phyloP scores from a whole-genome alignment of 2,888 invertebrate genomes.

The Gari tellinella region DNA sequence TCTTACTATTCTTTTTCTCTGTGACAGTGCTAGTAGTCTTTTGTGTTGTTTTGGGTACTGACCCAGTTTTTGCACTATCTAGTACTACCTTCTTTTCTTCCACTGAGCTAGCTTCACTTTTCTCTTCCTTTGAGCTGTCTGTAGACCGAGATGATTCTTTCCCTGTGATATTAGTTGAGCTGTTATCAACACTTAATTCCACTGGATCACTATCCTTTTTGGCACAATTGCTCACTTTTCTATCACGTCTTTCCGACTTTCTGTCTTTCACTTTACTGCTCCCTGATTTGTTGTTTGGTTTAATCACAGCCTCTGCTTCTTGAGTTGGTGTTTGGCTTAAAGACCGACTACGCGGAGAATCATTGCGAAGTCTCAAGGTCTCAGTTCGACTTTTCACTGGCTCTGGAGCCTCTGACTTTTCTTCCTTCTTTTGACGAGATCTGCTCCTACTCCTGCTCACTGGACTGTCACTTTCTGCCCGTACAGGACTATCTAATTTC shows the following conservation, averaged over 20 bases:
- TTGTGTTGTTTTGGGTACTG: constrained; percentile 4
- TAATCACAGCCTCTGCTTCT: constrained; percentile 53
- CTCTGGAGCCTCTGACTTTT: no score
- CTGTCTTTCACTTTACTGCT: constrained; percentile 38
- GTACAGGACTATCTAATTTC: constrained; percentile 12
- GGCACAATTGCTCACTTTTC: constrained; percentile 33
- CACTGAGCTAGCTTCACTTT: constrained; percentile 33
- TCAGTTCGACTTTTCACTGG: no score
- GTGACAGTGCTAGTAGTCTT: constrained; percentile 3
- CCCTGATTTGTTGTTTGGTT: constrained; percentile 44
- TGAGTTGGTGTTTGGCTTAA: constrained; percentile 18
- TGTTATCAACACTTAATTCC: constrained; percentile 13
- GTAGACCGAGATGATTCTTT: constrained; percentile 11
- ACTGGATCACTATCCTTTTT: constrained; percentile 24
- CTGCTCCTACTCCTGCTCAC: constrained; percentile 22
- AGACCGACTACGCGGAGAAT: constrained; percentile 29
- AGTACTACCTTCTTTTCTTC: constrained; percentile 22
- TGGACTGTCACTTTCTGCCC: constrained; percentile 19
- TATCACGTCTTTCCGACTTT: constrained; percentile 46
- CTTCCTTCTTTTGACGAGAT: constrained; percentile 22
- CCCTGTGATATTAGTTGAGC: constrained; percentile 36
- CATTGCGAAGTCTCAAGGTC: constrained; percentile 22
- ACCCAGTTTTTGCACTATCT: constrained; percentile 20
- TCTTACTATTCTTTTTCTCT: constrained; percentile 22
- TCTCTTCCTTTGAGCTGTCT: constrained; percentile 26